These are phyloP conservation scores for Calliopsis andreniformis DNA, from an alignment of 1,140 invertebrate species.

Conservation along the genomic window DNA sequence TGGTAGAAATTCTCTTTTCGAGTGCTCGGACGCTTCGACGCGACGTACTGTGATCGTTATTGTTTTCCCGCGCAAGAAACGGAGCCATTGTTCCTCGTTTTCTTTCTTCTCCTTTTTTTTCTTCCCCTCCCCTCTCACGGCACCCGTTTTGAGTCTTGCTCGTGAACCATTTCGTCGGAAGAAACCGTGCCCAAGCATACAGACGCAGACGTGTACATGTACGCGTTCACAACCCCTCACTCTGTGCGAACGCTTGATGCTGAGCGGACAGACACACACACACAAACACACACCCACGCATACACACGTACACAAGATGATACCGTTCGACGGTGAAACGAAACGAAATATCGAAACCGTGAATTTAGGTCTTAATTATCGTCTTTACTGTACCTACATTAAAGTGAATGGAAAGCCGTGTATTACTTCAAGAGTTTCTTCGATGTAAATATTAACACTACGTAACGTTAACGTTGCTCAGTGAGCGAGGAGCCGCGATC, in stretches of 20 bases:
- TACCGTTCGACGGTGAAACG: not conserved
- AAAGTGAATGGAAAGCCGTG: conserved; percentile 69
- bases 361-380: conserved; percentile 61
- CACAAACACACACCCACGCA: not conserved
- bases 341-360: conserved; percentile 26
- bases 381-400: conserved; percentile 70
- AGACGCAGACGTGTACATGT: not conserved
- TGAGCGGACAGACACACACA: too few relatives aligned
- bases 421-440: conserved; percentile 75
- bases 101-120: not conserved
- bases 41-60: conserved; percentile 47
- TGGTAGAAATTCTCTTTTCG: conserved; percentile 5
- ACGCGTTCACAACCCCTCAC: not conserved
- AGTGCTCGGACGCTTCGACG: conserved; percentile 30
- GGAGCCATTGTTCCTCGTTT: conserved; percentile 18
- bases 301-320: not conserved
- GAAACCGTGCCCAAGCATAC: conserved; percentile 12
- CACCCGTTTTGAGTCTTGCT: conserved; percentile 8
- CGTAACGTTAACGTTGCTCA: conserved; percentile 70
- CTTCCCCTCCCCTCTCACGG: not conserved
- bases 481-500: conserved; percentile 46
- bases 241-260: not conserved
- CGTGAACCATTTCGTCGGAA: conserved; percentile 39
- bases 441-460: conserved; percentile 81
- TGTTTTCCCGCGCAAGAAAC: conserved; percentile 5